A percentile compares a stretch with the other conserved stretches of the same genome.
phyloP scores from a whole-genome alignment of 1,140 invertebrate species.

The Drosophila lacteicornis region DNA sequence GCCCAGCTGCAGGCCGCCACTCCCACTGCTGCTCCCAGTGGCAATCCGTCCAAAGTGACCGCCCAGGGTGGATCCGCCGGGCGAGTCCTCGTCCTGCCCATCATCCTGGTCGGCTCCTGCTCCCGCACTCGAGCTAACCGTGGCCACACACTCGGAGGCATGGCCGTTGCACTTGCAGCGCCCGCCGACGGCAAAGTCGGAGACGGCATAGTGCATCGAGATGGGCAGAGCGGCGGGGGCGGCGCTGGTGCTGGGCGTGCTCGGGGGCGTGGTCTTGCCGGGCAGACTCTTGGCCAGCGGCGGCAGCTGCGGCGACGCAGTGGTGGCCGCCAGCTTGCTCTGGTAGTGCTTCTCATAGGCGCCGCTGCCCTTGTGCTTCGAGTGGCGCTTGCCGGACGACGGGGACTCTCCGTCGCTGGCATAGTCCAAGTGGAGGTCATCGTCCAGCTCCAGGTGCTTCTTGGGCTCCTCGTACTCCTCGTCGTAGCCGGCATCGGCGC shows the following conservation, averaged over 20 bases:
- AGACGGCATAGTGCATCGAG: slow-evolving; percentile 94
- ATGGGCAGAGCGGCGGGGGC: slow-evolving; percentile 77
- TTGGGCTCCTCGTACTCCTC: slow-evolving; percentile 82
- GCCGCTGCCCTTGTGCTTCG: slow-evolving; percentile 65
- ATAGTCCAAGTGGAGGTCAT: slow-evolving; percentile 78
- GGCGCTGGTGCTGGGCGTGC: slow-evolving; percentile 30
- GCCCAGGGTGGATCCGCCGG: slow-evolving; percentile 17
- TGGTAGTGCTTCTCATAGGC: slow-evolving; percentile 78
- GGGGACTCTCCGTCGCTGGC: slow-evolving; percentile 69
- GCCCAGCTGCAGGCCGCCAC: slow-evolving; percentile 59
- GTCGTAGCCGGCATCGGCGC: slow-evolving; percentile 82
- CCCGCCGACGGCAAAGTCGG: slow-evolving; percentile 98
- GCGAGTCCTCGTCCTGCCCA: slow-evolving; percentile 86
- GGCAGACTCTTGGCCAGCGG: slow-evolving; percentile 7
- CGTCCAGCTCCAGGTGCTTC: slow-evolving; percentile 78
- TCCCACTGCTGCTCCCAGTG: slow-evolving; percentile 47
- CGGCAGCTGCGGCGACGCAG: slow-evolving; percentile 5
- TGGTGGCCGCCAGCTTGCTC: slow-evolving; percentile 57
- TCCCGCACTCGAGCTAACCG: slow-evolving; percentile 20
- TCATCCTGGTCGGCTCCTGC: slow-evolving; percentile 44
- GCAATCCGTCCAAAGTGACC: slow-evolving; percentile 60
- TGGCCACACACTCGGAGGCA: slow-evolving; percentile 91
- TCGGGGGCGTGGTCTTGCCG: slow-evolving; percentile 15
- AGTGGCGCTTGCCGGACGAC: slow-evolving; percentile 32
- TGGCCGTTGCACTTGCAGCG: slow-evolving; percentile 99